These are phyloP conservation scores for Ploceus nigricollis DNA, from an alignment of 2,113 vertebrate genomes.

Conservation along the genomic window DNA sequence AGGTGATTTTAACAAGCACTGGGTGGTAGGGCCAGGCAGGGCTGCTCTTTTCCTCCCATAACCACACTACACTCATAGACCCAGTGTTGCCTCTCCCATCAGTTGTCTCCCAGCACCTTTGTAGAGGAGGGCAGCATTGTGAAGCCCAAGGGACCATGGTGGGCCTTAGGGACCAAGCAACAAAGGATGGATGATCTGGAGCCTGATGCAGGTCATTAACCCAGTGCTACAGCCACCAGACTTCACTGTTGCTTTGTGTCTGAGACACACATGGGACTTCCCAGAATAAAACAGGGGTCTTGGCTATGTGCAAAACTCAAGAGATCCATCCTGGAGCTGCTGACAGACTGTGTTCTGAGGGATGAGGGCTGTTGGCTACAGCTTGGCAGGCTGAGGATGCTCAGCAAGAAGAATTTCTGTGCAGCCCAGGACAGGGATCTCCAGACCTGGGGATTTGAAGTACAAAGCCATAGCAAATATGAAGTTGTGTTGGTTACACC, in stretches of 20 bases:
- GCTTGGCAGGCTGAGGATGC: neutral
- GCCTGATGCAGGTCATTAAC: neutral
- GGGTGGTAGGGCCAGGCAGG: neutral
- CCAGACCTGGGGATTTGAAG: neutral
- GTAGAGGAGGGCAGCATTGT: neutral
- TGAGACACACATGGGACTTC: neutral
- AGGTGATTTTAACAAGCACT: rapidly evolving
- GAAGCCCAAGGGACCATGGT: no score
- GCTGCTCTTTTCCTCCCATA: neutral
- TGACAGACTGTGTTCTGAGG: rapidly evolving
- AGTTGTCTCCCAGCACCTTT: neutral
- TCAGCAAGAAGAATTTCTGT: neutral
- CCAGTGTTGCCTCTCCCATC: neutral
- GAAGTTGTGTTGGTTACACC: neutral
- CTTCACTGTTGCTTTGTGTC: neutral
- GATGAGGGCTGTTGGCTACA: neutral
- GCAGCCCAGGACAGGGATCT: neutral
- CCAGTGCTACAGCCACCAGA: neutral
- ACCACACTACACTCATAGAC: rapidly evolving
- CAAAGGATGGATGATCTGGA: neutral
- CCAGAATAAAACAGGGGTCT: neutral
- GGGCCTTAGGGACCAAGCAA: rapidly evolving
- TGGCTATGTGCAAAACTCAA: neutral
- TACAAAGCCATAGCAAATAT: neutral
- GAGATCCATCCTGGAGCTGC: neutral